Conservation (phyloP, 2,113 vertebrate genomes). For the Pseudorasbora parva region DNA sequence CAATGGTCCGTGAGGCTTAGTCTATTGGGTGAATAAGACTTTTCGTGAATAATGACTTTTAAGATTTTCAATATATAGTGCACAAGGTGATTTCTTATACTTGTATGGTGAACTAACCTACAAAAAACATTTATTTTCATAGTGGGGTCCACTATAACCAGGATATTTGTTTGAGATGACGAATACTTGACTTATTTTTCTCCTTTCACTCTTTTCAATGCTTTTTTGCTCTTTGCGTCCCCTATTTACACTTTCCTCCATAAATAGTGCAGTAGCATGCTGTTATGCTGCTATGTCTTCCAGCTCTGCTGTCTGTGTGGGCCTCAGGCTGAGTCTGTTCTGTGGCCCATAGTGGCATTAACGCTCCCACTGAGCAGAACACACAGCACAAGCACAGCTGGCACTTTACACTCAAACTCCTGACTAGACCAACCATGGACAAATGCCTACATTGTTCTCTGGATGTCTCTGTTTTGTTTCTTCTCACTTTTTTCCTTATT, state of each 20-base stretch:
- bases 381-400: slow-evolving; percentile 54
- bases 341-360: slow-evolving; percentile 43
- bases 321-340: slow-evolving; percentile 49
- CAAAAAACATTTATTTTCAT: neutral
- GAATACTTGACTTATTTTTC: neutral
- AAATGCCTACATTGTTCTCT: slow-evolving; percentile 61
- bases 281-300: slow-evolving; percentile 33
- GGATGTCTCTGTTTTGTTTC: slow-evolving; percentile 3
- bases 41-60: neutral
- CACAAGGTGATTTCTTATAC: neutral
- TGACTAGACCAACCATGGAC: slow-evolving; percentile 59
- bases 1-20: no score
- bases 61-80: neutral
- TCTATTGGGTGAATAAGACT: neutral
- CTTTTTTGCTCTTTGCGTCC: neutral
- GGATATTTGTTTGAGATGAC: neutral
- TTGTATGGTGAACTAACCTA: neutral
- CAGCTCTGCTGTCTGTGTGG: slow-evolving; percentile 18
- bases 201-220: neutral
- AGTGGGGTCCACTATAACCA: neutral
- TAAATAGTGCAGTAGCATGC: slow-evolving; percentile 56
- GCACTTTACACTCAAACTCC: slow-evolving; percentile 60
- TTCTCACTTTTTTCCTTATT: slow-evolving; percentile 20
- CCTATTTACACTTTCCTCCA: slow-evolving; percentile 20
- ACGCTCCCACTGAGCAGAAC: slow-evolving; percentile 33